These are phyloP conservation scores for Platycnemis pennipes DNA, from an alignment of 2,888 invertebrate genomes.

Conservation along the genomic window DNA sequence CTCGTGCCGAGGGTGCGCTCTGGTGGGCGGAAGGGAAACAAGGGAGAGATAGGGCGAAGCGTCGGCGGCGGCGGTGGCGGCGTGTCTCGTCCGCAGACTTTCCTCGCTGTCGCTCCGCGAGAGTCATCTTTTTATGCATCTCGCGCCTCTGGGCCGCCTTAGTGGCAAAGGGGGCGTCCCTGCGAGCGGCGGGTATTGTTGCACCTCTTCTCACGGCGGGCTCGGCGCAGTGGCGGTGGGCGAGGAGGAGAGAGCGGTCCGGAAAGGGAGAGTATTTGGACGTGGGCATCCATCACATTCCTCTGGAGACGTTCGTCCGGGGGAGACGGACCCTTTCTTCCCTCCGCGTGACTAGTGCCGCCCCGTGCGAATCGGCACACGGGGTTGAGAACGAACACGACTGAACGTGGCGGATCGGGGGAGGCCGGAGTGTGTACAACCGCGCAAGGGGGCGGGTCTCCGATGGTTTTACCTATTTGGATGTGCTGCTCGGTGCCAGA, in stretches of 20 bases:
- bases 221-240: neutral
- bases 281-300: neutral
- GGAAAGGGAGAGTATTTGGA: neutral
- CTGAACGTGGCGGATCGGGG: neutral
- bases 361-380: neutral
- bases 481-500: neutral
- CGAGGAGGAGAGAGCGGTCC: neutral
- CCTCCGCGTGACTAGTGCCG: neutral
- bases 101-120: constrained; percentile 70
- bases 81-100: constrained; percentile 71
- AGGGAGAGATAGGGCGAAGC: constrained; percentile 71
- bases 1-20: constrained; percentile 40
- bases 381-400: neutral
- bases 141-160: neutral
- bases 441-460: neutral
- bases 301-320: too few relatives aligned
- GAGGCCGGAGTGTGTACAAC: neutral
- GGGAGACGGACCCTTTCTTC: too few relatives aligned
- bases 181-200: constrained; percentile 76
- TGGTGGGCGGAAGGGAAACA: constrained; percentile 68
- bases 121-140: constrained; percentile 69
- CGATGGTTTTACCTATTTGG: neutral
- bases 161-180: constrained; percentile 75
- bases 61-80: constrained; percentile 70
- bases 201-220: neutral